Evolutionary conservation across 2,888 invertebrate species (phyloP).

Genomic region (Dascillus cervinus): DNA sequence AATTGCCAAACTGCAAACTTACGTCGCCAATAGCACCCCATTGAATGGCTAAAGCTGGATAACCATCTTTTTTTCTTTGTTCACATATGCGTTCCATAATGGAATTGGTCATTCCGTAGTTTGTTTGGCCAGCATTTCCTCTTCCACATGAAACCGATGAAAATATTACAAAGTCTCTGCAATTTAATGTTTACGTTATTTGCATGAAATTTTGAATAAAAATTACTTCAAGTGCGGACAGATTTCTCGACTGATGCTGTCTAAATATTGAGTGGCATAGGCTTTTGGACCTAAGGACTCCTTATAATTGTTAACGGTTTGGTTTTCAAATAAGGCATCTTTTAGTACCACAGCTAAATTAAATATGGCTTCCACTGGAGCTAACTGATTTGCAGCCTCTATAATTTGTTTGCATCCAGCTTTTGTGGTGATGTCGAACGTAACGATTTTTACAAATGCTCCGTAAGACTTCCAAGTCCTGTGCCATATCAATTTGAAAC

Average conservation of each 20-base stretch:
- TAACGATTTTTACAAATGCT: slow-evolving; percentile 59
- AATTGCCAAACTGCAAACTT: too few relatives aligned
- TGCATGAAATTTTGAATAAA: slow-evolving; percentile 70
- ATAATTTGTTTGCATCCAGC: slow-evolving; percentile 66
- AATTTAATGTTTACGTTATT: slow-evolving; percentile 88
- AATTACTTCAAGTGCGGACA: slow-evolving; percentile 45
- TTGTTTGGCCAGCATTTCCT: too few relatives aligned
- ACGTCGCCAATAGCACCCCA: slow-evolving; percentile 93
- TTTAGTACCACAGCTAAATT: slow-evolving; percentile 78
- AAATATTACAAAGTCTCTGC: too few relatives aligned
- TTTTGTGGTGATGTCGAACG: slow-evolving; percentile 61
- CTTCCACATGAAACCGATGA: too few relatives aligned
- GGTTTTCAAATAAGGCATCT: slow-evolving; percentile 72
- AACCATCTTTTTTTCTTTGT: too few relatives aligned
- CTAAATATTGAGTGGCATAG: slow-evolving; percentile 69
- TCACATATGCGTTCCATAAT: slow-evolving; percentile 86
- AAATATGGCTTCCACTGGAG: slow-evolving; percentile 76
- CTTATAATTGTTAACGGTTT: slow-evolving; percentile 59
- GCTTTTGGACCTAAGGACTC: slow-evolving; percentile 72
- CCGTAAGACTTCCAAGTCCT: slow-evolving; percentile 68
- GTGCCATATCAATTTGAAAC: slow-evolving; percentile 6
- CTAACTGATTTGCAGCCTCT: slow-evolving; percentile 53
- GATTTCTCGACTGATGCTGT: slow-evolving; percentile 52
- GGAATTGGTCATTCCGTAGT: slow-evolving; percentile 87
- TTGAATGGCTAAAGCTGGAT: slow-evolving; percentile 77